Percentiles rank a stretch among this genome's conserved stretches.
Evolutionary conservation across 2,888 invertebrate species (phyloP).

Genomic region (Plebejus melissa): DNA sequence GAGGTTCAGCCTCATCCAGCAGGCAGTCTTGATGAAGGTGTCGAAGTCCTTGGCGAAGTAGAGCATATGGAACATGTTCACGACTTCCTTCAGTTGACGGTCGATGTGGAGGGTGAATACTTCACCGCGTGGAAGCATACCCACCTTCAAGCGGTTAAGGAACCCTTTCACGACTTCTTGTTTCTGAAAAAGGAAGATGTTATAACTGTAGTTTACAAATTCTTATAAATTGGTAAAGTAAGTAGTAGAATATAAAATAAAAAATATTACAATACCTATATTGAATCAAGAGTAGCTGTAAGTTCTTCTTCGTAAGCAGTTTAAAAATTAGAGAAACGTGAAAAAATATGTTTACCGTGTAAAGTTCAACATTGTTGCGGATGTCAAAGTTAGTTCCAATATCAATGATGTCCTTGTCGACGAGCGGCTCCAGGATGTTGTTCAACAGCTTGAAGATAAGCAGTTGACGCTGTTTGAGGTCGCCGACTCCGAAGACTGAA

Average conservation of each 20-base stretch:
- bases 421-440: conserved; percentile 68
- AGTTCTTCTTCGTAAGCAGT: not conserved
- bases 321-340: not conserved
- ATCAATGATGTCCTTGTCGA: conserved; percentile 68
- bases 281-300: not conserved
- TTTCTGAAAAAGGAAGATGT: conserved; percentile 58
- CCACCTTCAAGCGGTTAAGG: conserved; percentile 71
- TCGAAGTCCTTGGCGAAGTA: conserved; percentile 75
- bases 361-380: conserved; percentile 59
- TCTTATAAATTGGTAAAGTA: too few relatives aligned
- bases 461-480: conserved; percentile 65
- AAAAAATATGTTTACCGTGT: conserved; percentile 44
- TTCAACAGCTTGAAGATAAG: conserved; percentile 72
- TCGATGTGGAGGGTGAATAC: conserved; percentile 72
- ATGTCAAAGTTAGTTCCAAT: conserved; percentile 63
- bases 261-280: too few relatives aligned
- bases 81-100: conserved; percentile 71
- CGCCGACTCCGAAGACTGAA: conserved; percentile 67
- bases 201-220: too few relatives aligned
- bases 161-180: conserved; percentile 79
- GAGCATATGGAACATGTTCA: conserved; percentile 72
- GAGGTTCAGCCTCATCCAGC: conserved; percentile 71
- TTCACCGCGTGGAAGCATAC: conserved; percentile 77
- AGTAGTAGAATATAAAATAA: too few relatives aligned
- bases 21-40: conserved; percentile 69